phyloP scores from a whole-genome alignment of 2,888 invertebrate species.

The Eupsilia transversa region DNA sequence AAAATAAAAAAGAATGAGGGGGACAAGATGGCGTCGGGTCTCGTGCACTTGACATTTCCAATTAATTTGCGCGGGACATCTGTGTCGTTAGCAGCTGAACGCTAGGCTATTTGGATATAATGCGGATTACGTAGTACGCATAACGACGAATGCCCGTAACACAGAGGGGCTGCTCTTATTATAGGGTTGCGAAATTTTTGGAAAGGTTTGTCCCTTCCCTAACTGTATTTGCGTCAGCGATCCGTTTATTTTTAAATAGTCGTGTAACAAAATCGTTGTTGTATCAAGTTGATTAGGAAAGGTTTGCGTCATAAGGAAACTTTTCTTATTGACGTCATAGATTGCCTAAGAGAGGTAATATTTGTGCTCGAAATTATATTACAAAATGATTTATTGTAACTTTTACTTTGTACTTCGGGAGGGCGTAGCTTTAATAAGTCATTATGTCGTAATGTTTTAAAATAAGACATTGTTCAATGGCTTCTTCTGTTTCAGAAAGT shows the following conservation, averaged over 20 bases:
- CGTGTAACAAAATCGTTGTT: conserved; percentile 17
- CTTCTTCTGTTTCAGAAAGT: conserved; percentile 5
- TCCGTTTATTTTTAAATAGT: conserved; percentile 39
- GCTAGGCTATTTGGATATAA: conserved; percentile 79
- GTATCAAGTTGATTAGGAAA: conserved; percentile 31
- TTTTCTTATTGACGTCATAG: conserved; percentile 53
- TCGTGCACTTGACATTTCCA: conserved; percentile 90
- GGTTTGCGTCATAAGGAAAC: conserved; percentile 25
- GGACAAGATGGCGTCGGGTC: conserved; percentile 84
- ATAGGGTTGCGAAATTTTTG: conserved; percentile 59
- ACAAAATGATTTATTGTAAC: conserved; percentile 33
- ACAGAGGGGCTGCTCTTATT: conserved; percentile 60
- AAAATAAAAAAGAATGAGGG: conserved; percentile 77
- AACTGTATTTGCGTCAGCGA: conserved; percentile 43
- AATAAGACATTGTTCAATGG: not conserved
- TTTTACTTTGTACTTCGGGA: conserved; percentile 7
- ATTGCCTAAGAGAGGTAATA: conserved; percentile 38
- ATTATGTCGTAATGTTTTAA: conserved; percentile 13
- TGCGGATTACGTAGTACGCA: conserved; percentile 83
- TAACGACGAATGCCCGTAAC: conserved; percentile 70
- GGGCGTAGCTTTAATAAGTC: conserved; percentile 21
- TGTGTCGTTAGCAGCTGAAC: conserved; percentile 89
- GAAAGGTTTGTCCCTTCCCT: conserved; percentile 25
- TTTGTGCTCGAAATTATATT: conserved; percentile 24
- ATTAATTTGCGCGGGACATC: conserved; percentile 90